phyloP scores from a whole-genome alignment of 1,140 invertebrate species.

The Micrasema minimum region DNA sequence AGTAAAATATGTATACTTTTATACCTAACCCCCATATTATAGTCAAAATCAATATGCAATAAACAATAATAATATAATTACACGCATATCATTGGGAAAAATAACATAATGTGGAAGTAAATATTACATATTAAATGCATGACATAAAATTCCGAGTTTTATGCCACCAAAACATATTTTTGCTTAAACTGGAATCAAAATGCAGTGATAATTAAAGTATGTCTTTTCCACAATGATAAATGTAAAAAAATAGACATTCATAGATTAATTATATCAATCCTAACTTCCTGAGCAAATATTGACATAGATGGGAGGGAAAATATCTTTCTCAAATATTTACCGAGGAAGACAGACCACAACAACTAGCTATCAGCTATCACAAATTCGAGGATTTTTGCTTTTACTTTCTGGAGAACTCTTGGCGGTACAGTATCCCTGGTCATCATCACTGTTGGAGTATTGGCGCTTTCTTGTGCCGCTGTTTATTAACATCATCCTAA shows the following conservation, averaged over 20 bases:
- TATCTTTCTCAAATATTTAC: constrained; percentile 2
- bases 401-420: constrained; percentile 45
- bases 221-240: neutral
- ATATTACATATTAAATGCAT: too few relatives aligned
- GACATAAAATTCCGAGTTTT: too few relatives aligned
- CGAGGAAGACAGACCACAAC: constrained; percentile 2
- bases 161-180: too few relatives aligned
- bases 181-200: too few relatives aligned
- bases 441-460: constrained; percentile 22
- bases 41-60: too few relatives aligned
- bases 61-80: too few relatives aligned
- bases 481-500: constrained; percentile 39
- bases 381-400: constrained; percentile 24
- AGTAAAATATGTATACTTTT: too few relatives aligned
- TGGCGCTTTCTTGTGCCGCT: constrained; percentile 12
- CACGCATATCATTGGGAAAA: too few relatives aligned
- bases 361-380: constrained; percentile 20
- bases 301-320: neutral
- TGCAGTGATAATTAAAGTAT: neutral
- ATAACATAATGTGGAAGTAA: too few relatives aligned
- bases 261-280: constrained; percentile 1
- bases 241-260: neutral
- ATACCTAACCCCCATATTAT: too few relatives aligned
- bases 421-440: constrained; percentile 46
- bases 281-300: constrained; percentile 25